Evolutionary conservation across 2,888 invertebrate species (phyloP).

Genomic region (Epinotia bilunana): DNA sequence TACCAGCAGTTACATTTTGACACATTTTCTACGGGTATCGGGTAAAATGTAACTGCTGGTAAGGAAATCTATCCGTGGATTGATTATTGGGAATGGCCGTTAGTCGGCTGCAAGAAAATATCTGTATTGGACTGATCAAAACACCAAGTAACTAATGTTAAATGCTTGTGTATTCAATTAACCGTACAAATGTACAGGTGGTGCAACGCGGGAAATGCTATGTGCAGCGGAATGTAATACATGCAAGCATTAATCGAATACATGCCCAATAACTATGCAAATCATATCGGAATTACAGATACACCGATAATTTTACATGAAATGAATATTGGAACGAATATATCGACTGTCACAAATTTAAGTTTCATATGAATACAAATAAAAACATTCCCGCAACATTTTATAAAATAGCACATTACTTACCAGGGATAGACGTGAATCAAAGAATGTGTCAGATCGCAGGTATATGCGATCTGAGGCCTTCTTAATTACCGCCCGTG

Average conservation of each 20-base stretch:
- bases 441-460: background rate
- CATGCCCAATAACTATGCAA: conserved; percentile 16
- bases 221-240: conserved; percentile 9
- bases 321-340: background rate
- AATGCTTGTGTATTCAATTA: background rate
- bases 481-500: no score
- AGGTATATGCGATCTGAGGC: no score
- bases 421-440: no score
- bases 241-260: conserved; percentile 3
- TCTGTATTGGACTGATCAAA: background rate
- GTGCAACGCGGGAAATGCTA: background rate
- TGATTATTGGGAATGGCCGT: no score
- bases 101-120: background rate
- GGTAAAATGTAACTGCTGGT: no score
- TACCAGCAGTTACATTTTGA: no score
- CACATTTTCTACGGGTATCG: no score
- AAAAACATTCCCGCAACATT: background rate
- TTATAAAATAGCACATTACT: background rate
- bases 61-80: no score
- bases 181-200: background rate
- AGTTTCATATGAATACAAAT: background rate
- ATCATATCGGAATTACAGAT: background rate
- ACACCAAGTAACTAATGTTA: background rate
- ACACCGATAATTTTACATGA: background rate
- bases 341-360: background rate